A percentile compares a stretch with the other conserved stretches of the same genome.
These are phyloP conservation scores for Phylloscopus trochilus DNA, from an alignment of 2,113 vertebrate genomes.

Conservation along the genomic window DNA sequence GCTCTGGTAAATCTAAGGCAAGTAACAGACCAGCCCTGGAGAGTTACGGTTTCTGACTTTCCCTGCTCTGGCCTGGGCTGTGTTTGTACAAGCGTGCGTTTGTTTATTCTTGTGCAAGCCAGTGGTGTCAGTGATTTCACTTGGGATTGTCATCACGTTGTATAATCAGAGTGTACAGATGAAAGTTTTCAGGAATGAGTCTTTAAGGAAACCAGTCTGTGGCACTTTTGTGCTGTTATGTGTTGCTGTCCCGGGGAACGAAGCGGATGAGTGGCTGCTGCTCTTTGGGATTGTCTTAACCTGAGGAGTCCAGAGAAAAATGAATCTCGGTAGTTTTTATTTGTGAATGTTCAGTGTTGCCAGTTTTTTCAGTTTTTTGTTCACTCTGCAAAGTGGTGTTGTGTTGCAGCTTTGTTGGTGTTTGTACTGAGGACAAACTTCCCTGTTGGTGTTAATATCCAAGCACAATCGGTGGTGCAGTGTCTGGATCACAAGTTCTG, in stretches of 20 bases:
- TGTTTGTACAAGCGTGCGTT: neutral
- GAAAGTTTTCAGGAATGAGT: neutral
- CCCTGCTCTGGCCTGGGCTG: neutral
- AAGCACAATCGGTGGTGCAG: rapidly evolving
- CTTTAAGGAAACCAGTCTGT: neutral
- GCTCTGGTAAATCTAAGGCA: neutral
- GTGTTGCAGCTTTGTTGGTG: neutral
- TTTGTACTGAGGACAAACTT: neutral
- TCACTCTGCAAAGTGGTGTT: neutral
- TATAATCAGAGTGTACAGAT: neutral
- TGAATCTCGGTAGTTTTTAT: neutral
- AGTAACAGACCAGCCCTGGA: neutral
- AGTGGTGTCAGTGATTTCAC: constrained; percentile 19
- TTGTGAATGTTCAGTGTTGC: neutral
- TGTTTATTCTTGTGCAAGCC: constrained; percentile 15
- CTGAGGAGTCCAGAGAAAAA: neutral
- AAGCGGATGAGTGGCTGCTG: neutral
- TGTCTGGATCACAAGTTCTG: neutral
- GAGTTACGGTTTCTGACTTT: neutral
- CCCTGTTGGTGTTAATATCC: neutral
- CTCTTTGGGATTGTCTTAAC: neutral
- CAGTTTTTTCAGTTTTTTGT: neutral
- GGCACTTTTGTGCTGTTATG: rapidly evolving
- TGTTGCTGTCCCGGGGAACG: neutral
- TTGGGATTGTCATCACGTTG: neutral